A percentile compares a stretch with the other conserved stretches of the same genome.
Evolutionary conservation across 2,113 vertebrate species (phyloP).

Genomic region (Ramphastos sulfuratus): DNA sequence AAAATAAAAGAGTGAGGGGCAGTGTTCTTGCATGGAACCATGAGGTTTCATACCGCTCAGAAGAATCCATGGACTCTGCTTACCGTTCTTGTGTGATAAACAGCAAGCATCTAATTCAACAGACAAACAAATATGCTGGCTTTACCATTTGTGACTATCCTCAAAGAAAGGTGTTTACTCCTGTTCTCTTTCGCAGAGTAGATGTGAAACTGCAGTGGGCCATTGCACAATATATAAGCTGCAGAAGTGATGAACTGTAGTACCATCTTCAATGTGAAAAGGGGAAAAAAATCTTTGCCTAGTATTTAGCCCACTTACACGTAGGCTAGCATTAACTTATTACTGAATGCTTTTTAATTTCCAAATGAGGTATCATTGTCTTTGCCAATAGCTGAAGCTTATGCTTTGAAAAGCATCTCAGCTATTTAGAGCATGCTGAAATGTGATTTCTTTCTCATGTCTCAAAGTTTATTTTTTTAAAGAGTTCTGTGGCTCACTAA

Average conservation of each 20-base stretch:
- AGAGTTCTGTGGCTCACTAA: constrained; percentile 50
- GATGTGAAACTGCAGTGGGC: constrained; percentile 40
- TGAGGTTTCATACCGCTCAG: constrained; percentile 15
- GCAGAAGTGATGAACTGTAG: background rate
- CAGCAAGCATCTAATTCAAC: constrained; percentile 22
- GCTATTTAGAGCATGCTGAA: constrained; percentile 58
- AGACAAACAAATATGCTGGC: background rate
- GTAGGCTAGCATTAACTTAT: constrained; percentile 62
- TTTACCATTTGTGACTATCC: constrained; percentile 42
- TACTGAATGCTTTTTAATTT: constrained; percentile 58
- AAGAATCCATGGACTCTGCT: constrained; percentile 52
- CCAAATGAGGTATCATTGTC: background rate
- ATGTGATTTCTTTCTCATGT: constrained; percentile 28
- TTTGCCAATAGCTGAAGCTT: constrained; percentile 21
- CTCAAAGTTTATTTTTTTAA: constrained; percentile 61
- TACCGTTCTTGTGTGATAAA: constrained; percentile 20
- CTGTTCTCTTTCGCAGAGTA: background rate
- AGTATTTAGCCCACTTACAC: constrained; percentile 28
- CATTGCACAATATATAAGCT: constrained; percentile 32
- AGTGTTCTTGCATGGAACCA: constrained; percentile 8
- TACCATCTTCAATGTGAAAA: constrained; percentile 56
- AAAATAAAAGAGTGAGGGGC: background rate
- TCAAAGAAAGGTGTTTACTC: constrained; percentile 29
- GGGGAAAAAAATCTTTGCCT: constrained; percentile 42
- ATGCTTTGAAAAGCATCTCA: constrained; percentile 9